A percentile compares a stretch with the other conserved stretches of the same genome.
Evolutionary conservation across 30 jellyfish, hydroid and myxozoan genomes (phyloP).

Genomic region (Phacellophora camtschatica): DNA sequence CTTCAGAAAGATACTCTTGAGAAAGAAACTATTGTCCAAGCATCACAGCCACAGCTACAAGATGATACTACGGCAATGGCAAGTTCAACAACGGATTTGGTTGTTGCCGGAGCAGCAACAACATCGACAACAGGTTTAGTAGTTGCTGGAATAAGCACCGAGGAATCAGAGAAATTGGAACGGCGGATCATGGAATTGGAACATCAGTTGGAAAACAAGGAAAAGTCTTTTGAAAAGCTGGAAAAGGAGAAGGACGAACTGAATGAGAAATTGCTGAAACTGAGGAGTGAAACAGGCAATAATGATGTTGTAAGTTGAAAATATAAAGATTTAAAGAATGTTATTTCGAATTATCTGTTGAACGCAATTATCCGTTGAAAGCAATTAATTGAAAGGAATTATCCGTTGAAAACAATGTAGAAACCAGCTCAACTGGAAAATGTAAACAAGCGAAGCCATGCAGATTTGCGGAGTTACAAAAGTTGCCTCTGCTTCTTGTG

Average conservation of each 20-base stretch:
- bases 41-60: background rate
- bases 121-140: slow-evolving; percentile 28
- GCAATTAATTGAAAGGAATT: no score
- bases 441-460: no score
- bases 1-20: slow-evolving; percentile 20
- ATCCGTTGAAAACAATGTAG: no score
- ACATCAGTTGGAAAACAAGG: slow-evolving; percentile 1
- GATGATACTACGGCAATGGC: background rate
- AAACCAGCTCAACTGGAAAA: no score
- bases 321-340: no score
- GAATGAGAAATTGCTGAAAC: slow-evolving; percentile 3
- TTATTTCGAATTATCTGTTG: no score
- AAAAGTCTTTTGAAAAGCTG: slow-evolving; percentile 6
- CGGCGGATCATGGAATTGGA: slow-evolving; percentile 34
- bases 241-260: slow-evolving; percentile 19
- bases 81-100: no score
- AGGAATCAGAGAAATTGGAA: slow-evolving; percentile 46
- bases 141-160: slow-evolving; percentile 43
- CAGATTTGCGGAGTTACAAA: no score
- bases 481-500: no score
- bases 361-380: no score
- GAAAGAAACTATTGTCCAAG: background rate
- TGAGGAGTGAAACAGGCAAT: slow-evolving; percentile 29
- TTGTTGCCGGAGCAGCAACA: background rate
- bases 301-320: slow-evolving; percentile 21